Base-by-base conservation (phyloP, 2,888 invertebrate genomes). In the Bruchidius siliquastri region DNA sequence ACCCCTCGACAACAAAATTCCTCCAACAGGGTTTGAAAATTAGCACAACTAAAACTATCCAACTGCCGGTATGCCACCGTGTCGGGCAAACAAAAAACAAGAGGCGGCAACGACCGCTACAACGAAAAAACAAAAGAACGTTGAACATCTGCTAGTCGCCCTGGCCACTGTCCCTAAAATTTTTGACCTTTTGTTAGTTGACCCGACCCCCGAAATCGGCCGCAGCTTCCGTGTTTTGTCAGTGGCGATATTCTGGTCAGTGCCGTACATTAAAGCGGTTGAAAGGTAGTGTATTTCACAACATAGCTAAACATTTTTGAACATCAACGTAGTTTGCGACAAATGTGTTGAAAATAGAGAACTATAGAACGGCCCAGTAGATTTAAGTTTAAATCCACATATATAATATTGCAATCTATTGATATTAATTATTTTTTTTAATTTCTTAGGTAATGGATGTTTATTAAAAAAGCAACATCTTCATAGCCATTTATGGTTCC, bases 141-240 rank as follows among this genome's bases (percentile, higher is more conserved):
- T 70, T 30, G 75, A 78, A 80, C 81, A 81, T 80, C 81, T 81
- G 81, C 79, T 71, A 20, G 69, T 22, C 68, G 30, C 26, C 72
- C 76, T 82, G 81, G 83, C 82, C 83, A 84, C 77, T 83, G 83
- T 83, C 83, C 83, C 83, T 79, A 82, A 83, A 81, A 69, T 69
- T 71, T 83, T 82, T 83, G 83, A 83, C 83, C 83, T 82, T 79
- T 82, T 83, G 81, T 80, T 81, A 75, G 77, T 78, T 79, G 79
- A 79, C 79, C 79, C 79, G 71, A 71, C 71, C 69, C 70, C 72
- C 72, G 71, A 74, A 78, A 78, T 78, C 77, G 75, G 74, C 73
- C 76, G 78, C 79, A 73, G 75, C 76, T 79, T 78, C 77, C 78
- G 76, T 77, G 74, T 79, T 79, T 76, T 49, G 49, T 49, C 49